Base-by-base conservation (phyloP, 2,113 vertebrate species). In the Clarias magur region DNA sequence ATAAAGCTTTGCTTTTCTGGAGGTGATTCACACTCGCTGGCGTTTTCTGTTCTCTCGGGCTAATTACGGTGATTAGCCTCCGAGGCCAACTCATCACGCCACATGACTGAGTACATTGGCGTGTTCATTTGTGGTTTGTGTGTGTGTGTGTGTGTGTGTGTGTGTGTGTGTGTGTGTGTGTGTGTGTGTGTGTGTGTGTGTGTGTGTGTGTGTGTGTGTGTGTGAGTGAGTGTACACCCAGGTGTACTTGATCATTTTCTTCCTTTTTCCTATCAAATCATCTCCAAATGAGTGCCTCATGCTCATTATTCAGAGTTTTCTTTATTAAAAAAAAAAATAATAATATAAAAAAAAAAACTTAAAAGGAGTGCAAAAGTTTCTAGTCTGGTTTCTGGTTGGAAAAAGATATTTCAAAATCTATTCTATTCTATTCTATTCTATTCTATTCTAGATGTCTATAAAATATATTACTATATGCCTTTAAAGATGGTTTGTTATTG, bases 11-110 rank as follows among this genome's bases (percentile, higher is more conserved):
- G 79, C 82, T 57, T 76, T 84, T 81, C 78, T 78, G 23, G 53
- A 4, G 83, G 88, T 90, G 92, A 93, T 87, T 92, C 91, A 86
- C 70, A 85, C 88, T 82, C 62, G 7, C 76, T 76, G 78, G 85
- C 42, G 67, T 84, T 87, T 89, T 83, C 70, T 89, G 68, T 87
- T 75, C 85, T 81, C 70, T 85, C 68, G 21, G 67, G 78, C 70
- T 88, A 88, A 88, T 88, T 88, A 85, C 57, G 59, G 83, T 88
- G 78, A 88, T 88, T 88, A 85, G 79, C 67, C 56, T 76, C 84
- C 2, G 56, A 85, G 78, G 78, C 63, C 70, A 82, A 38, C 86
- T 87, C 80, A 76, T 65, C 60, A 54, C 42, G 73, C 57, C 73
- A 73, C 72, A 76, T 83, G 79, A 85, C 67, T 76, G 79, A 82